A percentile compares a stretch with the other conserved stretches of the same genome.
phyloP scores from a whole-genome alignment of 2,888 invertebrate species.

The Dromius quadrimaculatus region DNA sequence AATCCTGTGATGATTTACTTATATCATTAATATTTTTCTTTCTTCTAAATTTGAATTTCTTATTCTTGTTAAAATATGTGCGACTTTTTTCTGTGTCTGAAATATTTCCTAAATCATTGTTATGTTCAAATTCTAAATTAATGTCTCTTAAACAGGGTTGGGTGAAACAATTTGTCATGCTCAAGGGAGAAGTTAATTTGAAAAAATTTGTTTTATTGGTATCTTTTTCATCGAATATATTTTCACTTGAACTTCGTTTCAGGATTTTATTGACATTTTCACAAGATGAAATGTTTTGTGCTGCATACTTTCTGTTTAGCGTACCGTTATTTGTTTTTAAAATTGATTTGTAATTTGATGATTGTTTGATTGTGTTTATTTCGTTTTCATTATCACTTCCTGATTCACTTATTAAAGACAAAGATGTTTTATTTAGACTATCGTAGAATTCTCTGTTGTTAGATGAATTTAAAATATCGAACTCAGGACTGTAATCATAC shows the following conservation, averaged over 20 bases:
- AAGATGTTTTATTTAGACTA: conserved; percentile 9
- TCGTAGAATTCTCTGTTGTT: conserved; percentile 28
- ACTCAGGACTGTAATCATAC: conserved; percentile 6
- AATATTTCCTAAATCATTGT: too few species aligned
- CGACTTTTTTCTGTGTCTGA: too few species aligned
- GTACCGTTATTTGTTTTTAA: not conserved
- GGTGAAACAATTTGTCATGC: conserved; percentile 5
- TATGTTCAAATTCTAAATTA: not conserved
- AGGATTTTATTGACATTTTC: too few species aligned
- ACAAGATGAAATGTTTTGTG: too few species aligned
- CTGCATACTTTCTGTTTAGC: not conserved
- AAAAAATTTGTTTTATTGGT: conserved; percentile 7
- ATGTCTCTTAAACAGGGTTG: not conserved
- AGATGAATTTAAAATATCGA: conserved; percentile 13
- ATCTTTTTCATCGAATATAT: conserved; percentile 8
- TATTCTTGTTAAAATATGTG: not conserved
- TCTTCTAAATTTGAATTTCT: conserved; percentile 15
- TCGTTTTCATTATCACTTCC: conserved; percentile 8
- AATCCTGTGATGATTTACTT: conserved; percentile 22
- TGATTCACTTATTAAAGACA: conserved; percentile 10
- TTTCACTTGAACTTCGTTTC: conserved; percentile 33
- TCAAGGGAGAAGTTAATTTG: conserved; percentile 15
- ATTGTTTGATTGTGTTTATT: not conserved
- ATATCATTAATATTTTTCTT: conserved; percentile 36
- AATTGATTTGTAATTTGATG: not conserved